Evolutionary conservation across 2,113 vertebrate species (phyloP).

Genomic region (Mellivora capensis): DNA sequence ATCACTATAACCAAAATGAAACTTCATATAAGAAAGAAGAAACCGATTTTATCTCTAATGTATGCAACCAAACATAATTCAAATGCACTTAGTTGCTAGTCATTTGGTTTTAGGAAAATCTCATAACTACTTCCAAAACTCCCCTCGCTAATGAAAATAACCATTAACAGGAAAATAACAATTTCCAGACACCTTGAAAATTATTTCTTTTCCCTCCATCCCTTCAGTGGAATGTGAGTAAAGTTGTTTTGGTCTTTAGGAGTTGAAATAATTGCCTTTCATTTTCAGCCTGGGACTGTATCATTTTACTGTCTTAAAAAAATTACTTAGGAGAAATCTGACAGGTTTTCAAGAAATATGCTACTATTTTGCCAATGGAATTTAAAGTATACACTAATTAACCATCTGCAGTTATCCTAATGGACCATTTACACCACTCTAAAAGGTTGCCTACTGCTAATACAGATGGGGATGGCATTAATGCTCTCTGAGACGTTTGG

Average conservation of each 20-base stretch:
- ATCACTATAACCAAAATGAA: background rate
- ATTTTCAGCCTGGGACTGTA: constrained; percentile 4
- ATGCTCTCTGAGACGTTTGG: background rate
- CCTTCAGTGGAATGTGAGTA: background rate
- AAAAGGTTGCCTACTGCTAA: background rate
- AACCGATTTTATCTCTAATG: constrained; percentile 2
- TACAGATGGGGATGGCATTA: background rate
- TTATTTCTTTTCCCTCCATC: background rate
- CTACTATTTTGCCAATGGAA: constrained; percentile 45
- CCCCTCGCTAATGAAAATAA: constrained; percentile 47
- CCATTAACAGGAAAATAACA: constrained; percentile 50
- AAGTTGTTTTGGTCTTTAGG: constrained; percentile 22
- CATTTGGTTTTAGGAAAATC: constrained; percentile 41
- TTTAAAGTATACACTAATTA: constrained; percentile 47
- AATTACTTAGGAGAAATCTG: constrained; percentile 44
- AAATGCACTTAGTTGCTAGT: background rate
- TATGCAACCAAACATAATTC: constrained; percentile 5
- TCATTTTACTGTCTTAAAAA: constrained; percentile 34
- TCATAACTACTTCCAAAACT: constrained; percentile 25
- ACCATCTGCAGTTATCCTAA: constrained; percentile 48
- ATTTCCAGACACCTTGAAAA: constrained; percentile 40
- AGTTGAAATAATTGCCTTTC: constrained; percentile 52
- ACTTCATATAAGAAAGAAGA: background rate
- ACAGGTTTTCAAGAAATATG: constrained; percentile 50
- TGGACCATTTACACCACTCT: background rate